Percentiles rank a stretch among this genome's conserved stretches.
Conservation (phyloP, 2,888 invertebrate genomes). For the Ectemnius lituratus region DNA sequence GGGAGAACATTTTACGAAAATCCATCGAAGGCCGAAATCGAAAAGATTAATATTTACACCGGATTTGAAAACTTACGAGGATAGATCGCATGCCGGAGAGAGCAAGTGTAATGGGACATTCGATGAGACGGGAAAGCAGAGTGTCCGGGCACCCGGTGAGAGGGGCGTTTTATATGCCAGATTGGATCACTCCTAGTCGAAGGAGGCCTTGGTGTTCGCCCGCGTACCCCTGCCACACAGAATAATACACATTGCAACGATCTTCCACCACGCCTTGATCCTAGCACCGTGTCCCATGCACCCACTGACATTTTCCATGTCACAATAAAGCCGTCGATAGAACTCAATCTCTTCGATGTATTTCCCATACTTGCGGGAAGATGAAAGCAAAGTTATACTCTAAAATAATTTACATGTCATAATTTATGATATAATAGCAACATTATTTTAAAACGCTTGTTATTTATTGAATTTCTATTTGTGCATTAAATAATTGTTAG, state of each 20-base stretch:
- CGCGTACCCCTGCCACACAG: constrained; percentile 46
- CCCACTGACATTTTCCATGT: constrained; percentile 35
- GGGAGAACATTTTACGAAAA: neutral
- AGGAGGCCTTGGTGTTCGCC: constrained; percentile 67
- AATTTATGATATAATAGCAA: too few relatives aligned
- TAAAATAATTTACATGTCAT: too few relatives aligned
- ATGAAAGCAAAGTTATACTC: too few relatives aligned
- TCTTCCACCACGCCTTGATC: constrained; percentile 61
- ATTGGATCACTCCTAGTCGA: constrained; percentile 58
- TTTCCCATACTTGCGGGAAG: too few relatives aligned
- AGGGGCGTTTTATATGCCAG: constrained; percentile 72
- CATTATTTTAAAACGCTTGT: too few relatives aligned
- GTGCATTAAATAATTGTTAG: too few relatives aligned
- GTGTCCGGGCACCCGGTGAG: constrained; percentile 60
- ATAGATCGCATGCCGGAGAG: constrained; percentile 57
- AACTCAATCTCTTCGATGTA: too few relatives aligned
- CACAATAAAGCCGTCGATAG: too few relatives aligned
- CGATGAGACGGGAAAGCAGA: constrained; percentile 58
- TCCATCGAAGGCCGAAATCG: too few relatives aligned
- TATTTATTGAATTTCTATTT: too few relatives aligned
- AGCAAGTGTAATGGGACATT: constrained; percentile 47
- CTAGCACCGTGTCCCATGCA: constrained; percentile 9
- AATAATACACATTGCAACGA: constrained; percentile 48
- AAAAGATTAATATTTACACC: too few relatives aligned
- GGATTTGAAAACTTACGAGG: constrained; percentile 58